Evolutionary conservation across 2,113 vertebrate genomes (phyloP), one percentile per base, ranked within the genome.

Genomic region (Elephas maximus): DNA sequence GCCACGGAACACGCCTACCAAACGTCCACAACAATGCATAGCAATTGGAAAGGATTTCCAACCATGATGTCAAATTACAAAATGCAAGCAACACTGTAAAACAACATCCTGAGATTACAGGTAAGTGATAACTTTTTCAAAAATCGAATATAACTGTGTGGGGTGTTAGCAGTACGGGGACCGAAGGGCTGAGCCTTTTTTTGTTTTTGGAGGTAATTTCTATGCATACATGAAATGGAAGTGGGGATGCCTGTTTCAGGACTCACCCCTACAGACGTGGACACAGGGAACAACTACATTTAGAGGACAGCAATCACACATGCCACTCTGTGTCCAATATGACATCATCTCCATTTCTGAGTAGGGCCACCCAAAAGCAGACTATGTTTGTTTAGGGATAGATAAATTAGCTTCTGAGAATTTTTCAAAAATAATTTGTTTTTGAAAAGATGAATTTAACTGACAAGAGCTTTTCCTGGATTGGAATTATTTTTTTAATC

Each of bases 1-100:
- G 97, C 96, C 94, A 97, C 8, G 0, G 95, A 98, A 98, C 96
- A 97, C 95, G 97, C 88, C 98, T 96, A 98, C 98, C 97, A 98
- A 98, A 98, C 98, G 87, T 98, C 99, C 98, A 98, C 95, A 98
- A 97, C 95, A 98, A 99, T 99, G 99, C 99, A 99, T 98, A 99
- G 99, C 98, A 98, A 98, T 97, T 98, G 97, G 98, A 96, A 91
- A 96, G 94, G 96, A 95, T 96, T 96, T 98, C 98, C 98, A 98
- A 98, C 97, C 95, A 97, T 97, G 97, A 98, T 93, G 95, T 96
- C 98, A 99, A 99, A 99, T 99, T 96, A 98, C 97, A 98, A 97
- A 99, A 98, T 98, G 98, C 98, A 98, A 98, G 98, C 87, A 94
- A 98, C 96, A 98, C 97, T 98, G 96, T 98, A 97, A 98, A 63